Percentiles rank a stretch among this genome's conserved stretches.
phyloP scores from a whole-genome alignment of 2,888 invertebrate genomes.

The Plagodis dolabraria region DNA sequence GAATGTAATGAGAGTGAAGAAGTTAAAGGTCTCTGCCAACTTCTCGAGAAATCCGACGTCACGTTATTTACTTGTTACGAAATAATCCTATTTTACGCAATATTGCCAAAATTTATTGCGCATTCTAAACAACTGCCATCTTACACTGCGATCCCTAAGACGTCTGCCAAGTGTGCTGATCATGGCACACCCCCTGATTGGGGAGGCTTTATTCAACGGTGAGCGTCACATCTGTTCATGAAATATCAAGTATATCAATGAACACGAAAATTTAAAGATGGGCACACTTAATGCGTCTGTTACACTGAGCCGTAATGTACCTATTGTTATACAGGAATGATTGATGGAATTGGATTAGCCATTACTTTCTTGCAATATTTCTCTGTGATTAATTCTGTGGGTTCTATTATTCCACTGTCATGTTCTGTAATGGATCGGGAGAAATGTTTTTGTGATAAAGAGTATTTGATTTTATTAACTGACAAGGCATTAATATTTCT shows the following conservation, averaged over 20 bases:
- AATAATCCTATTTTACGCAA: no score
- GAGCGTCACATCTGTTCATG: no score
- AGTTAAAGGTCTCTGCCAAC: no score
- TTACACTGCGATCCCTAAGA: no score
- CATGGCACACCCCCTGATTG: no score
- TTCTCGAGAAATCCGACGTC: no score
- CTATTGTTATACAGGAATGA: slow-evolving; percentile 34
- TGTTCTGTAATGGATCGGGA: slow-evolving; percentile 35
- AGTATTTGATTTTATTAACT: slow-evolving; percentile 7
- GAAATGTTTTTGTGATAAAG: slow-evolving; percentile 20
- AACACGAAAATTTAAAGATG: slow-evolving; percentile 20
- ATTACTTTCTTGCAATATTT: slow-evolving; percentile 30
- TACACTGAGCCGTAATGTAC: slow-evolving; percentile 20
- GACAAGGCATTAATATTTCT: not conserved
- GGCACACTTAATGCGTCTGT: slow-evolving; percentile 5
- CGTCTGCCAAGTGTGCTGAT: no score
- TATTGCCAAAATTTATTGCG: no score
- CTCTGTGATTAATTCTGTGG: slow-evolving; percentile 29
- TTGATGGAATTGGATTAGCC: slow-evolving; percentile 38
- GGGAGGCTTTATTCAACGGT: no score
- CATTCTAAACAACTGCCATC: no score
- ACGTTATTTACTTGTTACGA: no score
- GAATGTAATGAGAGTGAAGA: no score
- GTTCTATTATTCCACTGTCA: slow-evolving; percentile 32
- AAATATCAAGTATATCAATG: slow-evolving; percentile 13